These are phyloP conservation scores for Nomada fabriciana DNA, from an alignment of 2,888 invertebrate species.

Conservation along the genomic window DNA sequence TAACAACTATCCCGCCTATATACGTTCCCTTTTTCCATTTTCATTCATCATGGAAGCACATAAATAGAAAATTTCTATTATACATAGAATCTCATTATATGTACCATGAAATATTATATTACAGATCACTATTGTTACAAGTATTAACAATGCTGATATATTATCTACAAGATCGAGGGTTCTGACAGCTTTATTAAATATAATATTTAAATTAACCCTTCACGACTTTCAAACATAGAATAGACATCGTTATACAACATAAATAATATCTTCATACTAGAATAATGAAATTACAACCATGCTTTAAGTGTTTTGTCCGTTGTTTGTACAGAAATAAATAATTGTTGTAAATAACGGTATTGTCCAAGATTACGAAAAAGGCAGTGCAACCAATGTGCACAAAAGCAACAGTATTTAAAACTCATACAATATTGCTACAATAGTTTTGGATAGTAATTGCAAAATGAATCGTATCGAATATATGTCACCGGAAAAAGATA, in stretches of 20 bases:
- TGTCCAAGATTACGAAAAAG: slow-evolving; percentile 42
- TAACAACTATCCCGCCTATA: slow-evolving; percentile 9
- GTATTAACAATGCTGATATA: slow-evolving; percentile 51
- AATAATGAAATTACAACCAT: slow-evolving; percentile 28
- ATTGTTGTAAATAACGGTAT: slow-evolving; percentile 19
- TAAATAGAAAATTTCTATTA: slow-evolving; percentile 59
- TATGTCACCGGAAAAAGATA: slow-evolving; percentile 10
- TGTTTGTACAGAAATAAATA: slow-evolving; percentile 22
- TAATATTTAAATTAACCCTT: slow-evolving; percentile 27
- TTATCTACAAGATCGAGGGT: slow-evolving; percentile 53
- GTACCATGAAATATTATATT: slow-evolving; percentile 52
- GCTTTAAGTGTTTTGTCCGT: slow-evolving; percentile 1
- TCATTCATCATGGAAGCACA: slow-evolving; percentile 59
- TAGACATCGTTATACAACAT: not conserved
- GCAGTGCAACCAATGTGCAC: slow-evolving; percentile 31
- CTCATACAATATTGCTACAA: not conserved
- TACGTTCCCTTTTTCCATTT: slow-evolving; percentile 2
- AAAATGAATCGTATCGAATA: slow-evolving; percentile 7
- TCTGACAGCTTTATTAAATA: slow-evolving; percentile 34
- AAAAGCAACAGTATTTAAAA: not conserved
- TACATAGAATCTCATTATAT: slow-evolving; percentile 45
- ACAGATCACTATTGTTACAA: slow-evolving; percentile 49
- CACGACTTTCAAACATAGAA: slow-evolving; percentile 35
- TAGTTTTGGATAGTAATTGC: slow-evolving; percentile 18
- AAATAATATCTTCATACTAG: slow-evolving; percentile 29